A percentile compares a stretch with the other conserved stretches of the same genome.
Conservation (phyloP, 1,140 invertebrate species). For the Maconellicoccus hirsutus region DNA sequence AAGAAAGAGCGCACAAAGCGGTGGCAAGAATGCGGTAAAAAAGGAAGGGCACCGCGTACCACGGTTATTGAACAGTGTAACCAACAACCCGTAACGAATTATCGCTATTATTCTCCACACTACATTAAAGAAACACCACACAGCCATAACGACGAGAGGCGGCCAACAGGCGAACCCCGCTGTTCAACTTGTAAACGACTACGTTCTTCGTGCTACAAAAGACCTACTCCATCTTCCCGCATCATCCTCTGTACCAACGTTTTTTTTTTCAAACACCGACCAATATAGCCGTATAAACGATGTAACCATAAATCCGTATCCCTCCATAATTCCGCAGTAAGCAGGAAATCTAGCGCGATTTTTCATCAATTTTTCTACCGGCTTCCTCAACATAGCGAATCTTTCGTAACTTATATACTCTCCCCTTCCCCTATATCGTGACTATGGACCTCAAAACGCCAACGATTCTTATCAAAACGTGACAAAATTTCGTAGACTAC, state of each 20-base stretch:
- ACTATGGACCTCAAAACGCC: too few relatives aligned
- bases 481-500: conserved; percentile 3
- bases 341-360: too few relatives aligned
- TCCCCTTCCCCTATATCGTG: too few relatives aligned
- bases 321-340: too few relatives aligned
- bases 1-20: conserved; percentile 2
- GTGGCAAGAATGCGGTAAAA: conserved; percentile 20
- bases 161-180: background rate
- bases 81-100: conserved; percentile 21
- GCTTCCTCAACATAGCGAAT: too few relatives aligned
- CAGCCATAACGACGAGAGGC: background rate
- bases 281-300: too few relatives aligned
- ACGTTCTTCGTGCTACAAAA: background rate
- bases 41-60: conserved; percentile 9
- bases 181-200: background rate
- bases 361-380: too few relatives aligned
- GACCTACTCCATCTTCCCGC: background rate
- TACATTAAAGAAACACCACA: conserved; percentile 13
- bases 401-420: too few relatives aligned
- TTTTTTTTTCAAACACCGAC: too few relatives aligned
- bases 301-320: too few relatives aligned
- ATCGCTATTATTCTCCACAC: conserved; percentile 17
- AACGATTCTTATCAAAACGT: background rate
- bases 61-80: conserved; percentile 22
- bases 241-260: background rate